Percentiles rank a stretch among this genome's conserved stretches.
These are phyloP conservation scores for Bergia puertoricense DNA, from an alignment of 92 coral and sea anemone species.

Conservation along the genomic window DNA sequence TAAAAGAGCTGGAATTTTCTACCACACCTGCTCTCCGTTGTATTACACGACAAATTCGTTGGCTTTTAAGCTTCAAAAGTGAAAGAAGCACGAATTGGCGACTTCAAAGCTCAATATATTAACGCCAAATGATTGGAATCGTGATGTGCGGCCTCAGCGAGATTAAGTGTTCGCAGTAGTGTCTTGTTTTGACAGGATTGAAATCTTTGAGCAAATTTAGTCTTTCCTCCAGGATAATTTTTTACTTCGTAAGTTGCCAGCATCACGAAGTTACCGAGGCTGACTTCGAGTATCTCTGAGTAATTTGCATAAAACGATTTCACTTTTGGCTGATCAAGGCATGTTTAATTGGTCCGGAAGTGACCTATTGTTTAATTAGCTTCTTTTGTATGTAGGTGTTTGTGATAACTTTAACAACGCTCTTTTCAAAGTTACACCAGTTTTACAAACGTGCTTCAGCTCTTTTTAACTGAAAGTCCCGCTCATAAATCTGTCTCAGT, in stretches of 20 bases:
- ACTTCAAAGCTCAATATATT: background rate
- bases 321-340: background rate
- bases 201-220: background rate
- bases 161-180: background rate
- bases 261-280: background rate
- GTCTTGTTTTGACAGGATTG: background rate
- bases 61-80: no score
- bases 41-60: no score
- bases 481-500: no score
- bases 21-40: no score
- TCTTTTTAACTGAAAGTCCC: no score
- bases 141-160: background rate
- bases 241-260: background rate
- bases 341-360: background rate
- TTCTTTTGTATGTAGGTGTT: no score
- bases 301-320: conserved; percentile 10
- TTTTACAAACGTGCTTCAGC: no score
- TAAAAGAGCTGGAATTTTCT: no score
- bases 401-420: no score
- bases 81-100: no score
- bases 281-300: background rate
- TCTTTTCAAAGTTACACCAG: no score
- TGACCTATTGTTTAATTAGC: background rate
- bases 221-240: background rate
- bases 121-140: background rate